These are phyloP conservation scores for Salminus brasiliensis DNA, from an alignment of 2,113 vertebrate species.

Conservation along the genomic window DNA sequence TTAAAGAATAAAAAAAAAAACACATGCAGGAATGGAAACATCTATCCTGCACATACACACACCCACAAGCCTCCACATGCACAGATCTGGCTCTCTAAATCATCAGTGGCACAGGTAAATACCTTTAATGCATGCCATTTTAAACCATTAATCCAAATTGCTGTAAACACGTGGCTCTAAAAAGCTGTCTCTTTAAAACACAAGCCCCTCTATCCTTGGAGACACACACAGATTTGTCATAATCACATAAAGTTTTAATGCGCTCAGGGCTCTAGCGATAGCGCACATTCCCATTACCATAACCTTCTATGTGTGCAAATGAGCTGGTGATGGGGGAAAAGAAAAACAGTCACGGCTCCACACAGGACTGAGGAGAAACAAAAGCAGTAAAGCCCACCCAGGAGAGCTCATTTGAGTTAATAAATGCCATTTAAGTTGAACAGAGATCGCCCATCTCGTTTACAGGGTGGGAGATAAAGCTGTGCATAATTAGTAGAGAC, in stretches of 20 bases:
- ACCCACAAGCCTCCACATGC: background rate
- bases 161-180: slow-evolving; percentile 22
- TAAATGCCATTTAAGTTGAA: slow-evolving; percentile 41
- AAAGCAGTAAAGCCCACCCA: slow-evolving; percentile 7
- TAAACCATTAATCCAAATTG: slow-evolving; percentile 20
- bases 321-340: background rate
- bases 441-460: slow-evolving; percentile 27
- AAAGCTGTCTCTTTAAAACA: slow-evolving; percentile 17
- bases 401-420: slow-evolving; percentile 41
- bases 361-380: slow-evolving; percentile 24
- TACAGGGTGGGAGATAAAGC: slow-evolving; percentile 23
- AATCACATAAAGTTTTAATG: slow-evolving; percentile 51
- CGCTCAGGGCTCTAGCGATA: slow-evolving; percentile 7
- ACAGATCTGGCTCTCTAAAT: slow-evolving; percentile 13
- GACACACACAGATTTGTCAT: slow-evolving; percentile 40
- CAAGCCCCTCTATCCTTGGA: background rate
- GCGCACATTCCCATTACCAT: slow-evolving; percentile 33
- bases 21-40: background rate
- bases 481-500: slow-evolving; percentile 34
- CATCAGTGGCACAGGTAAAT: slow-evolving; percentile 12
- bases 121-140: slow-evolving; percentile 33
- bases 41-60: background rate
- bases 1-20: background rate
- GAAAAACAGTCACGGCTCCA: slow-evolving; percentile 31
- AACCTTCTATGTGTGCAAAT: slow-evolving; percentile 35